These are phyloP conservation scores for Phoenoteleia sp. DNA, from an alignment of 2,888 invertebrate species.

Conservation along the genomic window DNA sequence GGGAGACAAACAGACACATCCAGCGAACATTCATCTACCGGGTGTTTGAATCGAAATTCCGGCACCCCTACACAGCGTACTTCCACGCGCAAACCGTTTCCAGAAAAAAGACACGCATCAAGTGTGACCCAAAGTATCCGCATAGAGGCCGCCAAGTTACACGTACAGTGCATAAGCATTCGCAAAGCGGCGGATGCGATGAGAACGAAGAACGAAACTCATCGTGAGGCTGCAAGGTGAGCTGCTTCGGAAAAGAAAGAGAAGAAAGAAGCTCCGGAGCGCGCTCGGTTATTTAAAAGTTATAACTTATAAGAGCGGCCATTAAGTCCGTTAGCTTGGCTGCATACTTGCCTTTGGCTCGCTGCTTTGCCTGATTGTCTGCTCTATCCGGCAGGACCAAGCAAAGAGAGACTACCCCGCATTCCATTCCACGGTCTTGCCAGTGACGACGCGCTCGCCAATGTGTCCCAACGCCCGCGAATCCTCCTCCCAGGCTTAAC, in stretches of 20 bases:
- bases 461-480: constrained; percentile 62
- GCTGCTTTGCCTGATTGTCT: constrained; percentile 58
- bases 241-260: constrained; percentile 72
- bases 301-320: constrained; percentile 82
- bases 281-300: constrained; percentile 82
- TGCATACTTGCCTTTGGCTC: constrained; percentile 57
- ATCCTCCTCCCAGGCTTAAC: constrained; percentile 1
- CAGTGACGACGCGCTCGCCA: constrained; percentile 52
- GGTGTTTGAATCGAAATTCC: no score
- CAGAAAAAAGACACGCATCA: not conserved
- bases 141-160: constrained; percentile 16
- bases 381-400: constrained; percentile 54
- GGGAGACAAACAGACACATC: no score
- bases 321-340: constrained; percentile 78
- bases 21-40: no score
- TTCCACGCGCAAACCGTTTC: not conserved
- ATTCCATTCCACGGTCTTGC: constrained; percentile 66
- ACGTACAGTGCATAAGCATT: constrained; percentile 16
- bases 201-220: constrained; percentile 70
- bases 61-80: no score
- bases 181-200: constrained; percentile 14
- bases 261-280: constrained; percentile 56
- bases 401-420: constrained; percentile 44
- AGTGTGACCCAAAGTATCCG: not conserved
- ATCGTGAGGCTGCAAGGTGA: constrained; percentile 77